These are phyloP conservation scores for Pluvialis apricaria DNA, from an alignment of 2,113 vertebrate species.

Conservation along the genomic window DNA sequence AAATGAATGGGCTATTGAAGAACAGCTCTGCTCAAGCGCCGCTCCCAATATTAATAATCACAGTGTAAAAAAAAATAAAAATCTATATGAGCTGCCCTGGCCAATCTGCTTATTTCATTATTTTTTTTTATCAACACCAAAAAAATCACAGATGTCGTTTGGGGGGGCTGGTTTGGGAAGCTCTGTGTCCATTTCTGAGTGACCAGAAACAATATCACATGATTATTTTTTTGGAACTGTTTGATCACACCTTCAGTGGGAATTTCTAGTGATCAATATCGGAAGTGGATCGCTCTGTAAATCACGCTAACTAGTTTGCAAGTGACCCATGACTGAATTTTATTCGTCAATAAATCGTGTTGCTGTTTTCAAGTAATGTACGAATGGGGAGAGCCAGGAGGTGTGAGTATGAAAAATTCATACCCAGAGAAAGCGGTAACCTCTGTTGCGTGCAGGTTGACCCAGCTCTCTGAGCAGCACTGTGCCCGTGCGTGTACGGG, in stretches of 20 bases:
- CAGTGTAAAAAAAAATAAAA: neutral
- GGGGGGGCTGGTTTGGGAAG: neutral
- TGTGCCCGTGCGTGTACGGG: accelerated
- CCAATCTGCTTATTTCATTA: neutral
- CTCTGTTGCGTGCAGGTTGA: neutral
- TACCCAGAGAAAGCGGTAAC: neutral
- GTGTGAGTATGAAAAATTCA: neutral
- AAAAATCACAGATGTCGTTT: too few relatives aligned
- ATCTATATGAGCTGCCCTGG: neutral
- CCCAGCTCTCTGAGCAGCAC: neutral
- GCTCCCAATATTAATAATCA: neutral
- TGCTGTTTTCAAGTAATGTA: neutral
- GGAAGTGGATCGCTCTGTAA: constrained; percentile 36
- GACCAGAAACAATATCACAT: neutral
- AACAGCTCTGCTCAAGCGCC: neutral
- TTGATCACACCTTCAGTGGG: neutral
- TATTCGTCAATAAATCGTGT: neutral
- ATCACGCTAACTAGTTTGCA: constrained; percentile 41
- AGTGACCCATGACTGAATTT: constrained; percentile 26
- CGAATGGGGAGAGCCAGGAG: neutral
- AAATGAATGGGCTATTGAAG: neutral
- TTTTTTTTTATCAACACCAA: neutral
- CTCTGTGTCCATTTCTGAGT: neutral
- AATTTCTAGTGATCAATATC: constrained; percentile 20
- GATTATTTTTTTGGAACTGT: neutral